Evolutionary conservation across 2,113 vertebrate genomes (phyloP).

Genomic region (Podocnemis expansa): DNA sequence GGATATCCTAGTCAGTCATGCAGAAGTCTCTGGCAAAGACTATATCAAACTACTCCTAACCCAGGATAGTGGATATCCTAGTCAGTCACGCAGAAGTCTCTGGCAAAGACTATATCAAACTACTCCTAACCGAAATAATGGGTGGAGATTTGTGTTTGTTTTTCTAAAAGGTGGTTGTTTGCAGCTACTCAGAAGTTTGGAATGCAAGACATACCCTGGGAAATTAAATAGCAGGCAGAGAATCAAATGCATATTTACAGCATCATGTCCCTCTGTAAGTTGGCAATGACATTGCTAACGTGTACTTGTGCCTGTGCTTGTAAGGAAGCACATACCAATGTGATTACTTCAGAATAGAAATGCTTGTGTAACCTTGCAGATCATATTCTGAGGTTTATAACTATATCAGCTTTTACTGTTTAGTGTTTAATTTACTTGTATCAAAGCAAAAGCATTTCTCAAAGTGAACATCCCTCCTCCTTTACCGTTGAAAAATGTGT

Average conservation of each 20-base stretch:
- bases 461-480: background rate
- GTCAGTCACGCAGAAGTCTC: too few relatives aligned
- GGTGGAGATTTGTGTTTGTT: background rate
- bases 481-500: background rate
- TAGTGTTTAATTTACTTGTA: background rate
- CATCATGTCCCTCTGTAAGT: background rate
- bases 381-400: background rate
- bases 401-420: background rate
- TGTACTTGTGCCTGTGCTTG: background rate
- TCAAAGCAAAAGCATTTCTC: background rate
- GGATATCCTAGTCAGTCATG: too few relatives aligned
- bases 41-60: background rate
- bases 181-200: background rate
- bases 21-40: too few relatives aligned
- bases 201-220: background rate
- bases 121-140: background rate
- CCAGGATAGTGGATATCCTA: too few relatives aligned
- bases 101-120: background rate
- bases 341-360: background rate
- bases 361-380: background rate
- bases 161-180: background rate
- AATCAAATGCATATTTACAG: background rate
- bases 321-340: background rate
- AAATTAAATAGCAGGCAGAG: background rate
- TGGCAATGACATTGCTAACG: background rate